A percentile compares a stretch with the other conserved stretches of the same genome.
Conservation (phyloP, 2,797 vertebrate genomes). For the Mycteria americana region DNA sequence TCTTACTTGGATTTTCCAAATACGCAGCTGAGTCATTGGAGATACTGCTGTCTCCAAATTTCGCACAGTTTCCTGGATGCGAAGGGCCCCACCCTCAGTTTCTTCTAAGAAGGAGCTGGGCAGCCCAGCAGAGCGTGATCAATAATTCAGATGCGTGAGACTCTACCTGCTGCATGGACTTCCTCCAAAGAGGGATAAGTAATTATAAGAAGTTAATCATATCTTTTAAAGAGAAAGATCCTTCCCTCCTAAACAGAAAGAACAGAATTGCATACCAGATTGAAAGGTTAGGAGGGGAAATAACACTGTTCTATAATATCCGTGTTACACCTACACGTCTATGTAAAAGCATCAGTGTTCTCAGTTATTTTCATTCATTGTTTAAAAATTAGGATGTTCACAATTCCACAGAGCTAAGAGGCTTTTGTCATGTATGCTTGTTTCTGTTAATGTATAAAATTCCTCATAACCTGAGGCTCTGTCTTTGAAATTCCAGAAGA, state of each 20-base stretch:
- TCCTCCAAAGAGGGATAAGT: background rate
- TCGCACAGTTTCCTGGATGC: background rate
- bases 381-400: background rate
- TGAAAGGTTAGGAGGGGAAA: background rate
- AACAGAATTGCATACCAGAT: background rate
- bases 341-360: rapidly evolving
- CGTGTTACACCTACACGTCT: background rate
- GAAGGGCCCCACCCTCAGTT: background rate
- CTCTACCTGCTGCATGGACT: background rate
- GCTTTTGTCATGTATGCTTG: background rate
- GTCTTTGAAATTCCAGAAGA: background rate
- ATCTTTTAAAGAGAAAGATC: background rate
- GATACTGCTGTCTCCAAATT: background rate
- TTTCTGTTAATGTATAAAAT: background rate
- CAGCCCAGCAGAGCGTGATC: background rate
- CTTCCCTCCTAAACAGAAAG: background rate
- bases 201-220: background rate
- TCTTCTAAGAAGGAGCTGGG: background rate
- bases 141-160: background rate
- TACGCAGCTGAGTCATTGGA: background rate
- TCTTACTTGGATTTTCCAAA: background rate
- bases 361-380: background rate
- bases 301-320: background rate
- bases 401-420: background rate
- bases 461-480: background rate